Evolutionary conservation across 1,140 invertebrate species (phyloP), one percentile per base, ranked within the genome.

Genomic region (Drosophila murphyi): DNA sequence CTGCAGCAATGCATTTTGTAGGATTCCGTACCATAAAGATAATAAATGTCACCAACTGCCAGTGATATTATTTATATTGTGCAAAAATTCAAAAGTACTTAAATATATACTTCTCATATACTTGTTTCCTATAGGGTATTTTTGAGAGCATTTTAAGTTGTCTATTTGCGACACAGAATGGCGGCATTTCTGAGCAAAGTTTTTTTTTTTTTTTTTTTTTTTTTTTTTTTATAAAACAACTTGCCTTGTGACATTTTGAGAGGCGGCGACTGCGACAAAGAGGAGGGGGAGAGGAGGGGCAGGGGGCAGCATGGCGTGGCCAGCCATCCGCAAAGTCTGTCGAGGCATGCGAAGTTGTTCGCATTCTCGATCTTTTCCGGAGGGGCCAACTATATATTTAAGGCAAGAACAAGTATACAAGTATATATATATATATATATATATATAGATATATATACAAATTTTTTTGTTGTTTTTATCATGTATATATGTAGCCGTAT

Each of bases 281-380:
- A 20, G 20, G 20, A 20, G 20, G 20, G 20, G 20, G 20, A 20
- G 20, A 20, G 28, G 34, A 43, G 50, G 50, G 50, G 7, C 29
- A 10, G 31, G 20, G 20, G 20, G 20, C 20, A 20, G 20, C 34
- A 34, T 7, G 3, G 28, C 56, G 41, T 37, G 50, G 65, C 28
- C 78, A 81, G 59, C 63, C 69, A 74, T 61, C 69, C 64, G 73
- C 34, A 60, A 81, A 77, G 79, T 73, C 52, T 63, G 57, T 47
- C 37, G 31, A 47, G 62, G 29, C 39, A 52, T 39, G 61, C n/a
- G 7, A 64, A 56, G 20, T 37, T 48, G 12, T 28, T 45, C 31
- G 20, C 7, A 45, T 43, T 65, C 62, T 47, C 43, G 43, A 56
- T 48, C n/a, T 60, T 43, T 34, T 50, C 31, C 29, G 45, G 12